Evolutionary conservation across 1,140 invertebrate genomes (phyloP), one percentile per base, ranked within the genome.

Genomic region (Ostrea denselamellosa): DNA sequence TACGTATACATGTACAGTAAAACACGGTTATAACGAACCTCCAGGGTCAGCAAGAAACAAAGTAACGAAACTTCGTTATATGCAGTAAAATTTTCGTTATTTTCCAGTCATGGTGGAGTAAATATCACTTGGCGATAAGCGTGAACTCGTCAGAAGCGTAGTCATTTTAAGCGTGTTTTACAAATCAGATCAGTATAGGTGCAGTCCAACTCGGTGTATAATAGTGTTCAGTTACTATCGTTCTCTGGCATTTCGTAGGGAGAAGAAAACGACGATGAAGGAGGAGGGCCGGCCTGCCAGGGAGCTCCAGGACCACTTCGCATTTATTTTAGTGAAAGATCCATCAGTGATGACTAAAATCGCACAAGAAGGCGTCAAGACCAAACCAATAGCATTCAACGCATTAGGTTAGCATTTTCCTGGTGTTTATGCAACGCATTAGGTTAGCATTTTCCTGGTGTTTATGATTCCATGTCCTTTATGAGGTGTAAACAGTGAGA

Each of bases 241-340:
- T 28, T 34, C 4, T 62, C 25, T 0, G 4, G 2, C 54, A 17
- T 52, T 54, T 83, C 86, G 44, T 82, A 91, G 90, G 86, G 85
- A 68, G 34, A 91, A 91, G 84, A 87, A 86, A 58, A 19, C 62
- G 17, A 88, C 89, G 7, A 77, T 91, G 87, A 91, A 91, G 85
- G 90, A 91, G 84, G 87, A 89, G 56, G 90, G 90, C 0, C 87
- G 90, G 25, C 89, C 90, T 62, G 65, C 85, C 3, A 81, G 88
- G 51, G 90, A 91, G 44, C 83, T 90, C 14, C 65, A 56, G 25
- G 89, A 90, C n/a, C 89, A 90, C 17, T 89, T 85, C 77, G 86
- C 83, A 19, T 91, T 85, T 54, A 17, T 89, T 9, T 58, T 85
- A 12, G 62, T 89, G n/a, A 89, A 86, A 53, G 86, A 89, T 44